Evolutionary conservation across 1,140 invertebrate species (phyloP), one percentile per base, ranked within the genome.

Genomic region (Camponotus pennsylvanicus): DNA sequence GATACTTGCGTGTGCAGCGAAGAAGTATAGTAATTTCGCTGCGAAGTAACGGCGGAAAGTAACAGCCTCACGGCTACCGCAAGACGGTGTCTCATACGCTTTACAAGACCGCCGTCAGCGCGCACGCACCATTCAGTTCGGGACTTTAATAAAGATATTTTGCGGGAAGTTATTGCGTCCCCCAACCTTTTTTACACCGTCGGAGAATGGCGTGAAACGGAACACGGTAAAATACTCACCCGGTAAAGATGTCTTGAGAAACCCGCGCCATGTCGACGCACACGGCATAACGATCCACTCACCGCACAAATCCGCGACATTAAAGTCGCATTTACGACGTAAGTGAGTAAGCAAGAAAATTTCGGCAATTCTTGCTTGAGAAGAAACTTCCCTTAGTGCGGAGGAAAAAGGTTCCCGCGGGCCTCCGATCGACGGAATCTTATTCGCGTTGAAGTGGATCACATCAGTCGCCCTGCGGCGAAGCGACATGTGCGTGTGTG

Each of bases 81-180:
- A 57, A 40, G 37, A 15, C 37, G 42, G 15, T 37, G 9, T 71
- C 27, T 27, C 18, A 13, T 73, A 45, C 42, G 77, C 34, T 57
- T 59, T 70, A 70, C 45, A 73, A 37, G 55, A 0, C 13, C 1
- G 55, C 13, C 34, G 21, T 45, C 55, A 66, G 5, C 37, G 18
- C 37, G 9, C n/a, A 8, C 64, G 32, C 52, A 37, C 8, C 18
- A 63, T 27, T 27, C 32, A 32, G 37, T 61, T 37, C 9, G 57
- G 37, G 11, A n/a, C 4, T 75, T 83, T 83, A 83, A 83, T 83
- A 83, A 73, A 83, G 69, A 42, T 37, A 49, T 73, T 63, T 64
- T 21, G 45, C 34, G 40, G 18, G 27, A 18, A 49, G 40, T 21
- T 49, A 45, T 77, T 59, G 34, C 27, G 45, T 76, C 37, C 5